Evolutionary conservation across 2,888 invertebrate genomes (phyloP), one percentile per base, ranked within the genome.

Genomic region (Scotopteryx bipunctaria): DNA sequence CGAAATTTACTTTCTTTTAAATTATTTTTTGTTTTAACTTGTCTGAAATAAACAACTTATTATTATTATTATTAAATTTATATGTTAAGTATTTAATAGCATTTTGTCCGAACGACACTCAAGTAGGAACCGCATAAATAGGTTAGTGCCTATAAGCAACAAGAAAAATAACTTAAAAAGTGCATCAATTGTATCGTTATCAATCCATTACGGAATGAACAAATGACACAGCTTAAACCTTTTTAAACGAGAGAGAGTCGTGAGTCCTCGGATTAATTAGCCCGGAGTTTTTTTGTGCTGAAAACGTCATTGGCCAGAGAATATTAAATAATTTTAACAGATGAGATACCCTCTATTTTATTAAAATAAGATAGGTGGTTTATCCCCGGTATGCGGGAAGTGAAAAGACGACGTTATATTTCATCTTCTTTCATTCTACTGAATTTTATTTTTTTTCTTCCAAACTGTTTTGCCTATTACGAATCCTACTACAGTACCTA

Each of bases 231-330:
- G 79, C 79, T 86, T 86, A 83, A 86, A 86, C 81, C 85, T 83
- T 87, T 89, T 88, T 84, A 88, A 83, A 76, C 71, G 76, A 65
- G 74, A 70, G 76, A 70, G 77, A 86, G 81, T 88, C 89, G 89
- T 89, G 89, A 87, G 82, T 77, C 78, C 73, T 77, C 80, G 79
- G 62, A 76, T 84, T 87, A 89, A 89, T 89, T 88, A 89, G 81
- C 83, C 63, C 59, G 44, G 65, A 69, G 75, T 75, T 77, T 78
- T n/a, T 81, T 81, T 81, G 82, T 78, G 71, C 65, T 64, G 73
- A 73, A 64, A 73, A 76, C 73, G 71, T 63, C 64, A 60, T 47
- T 50, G 33, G 33, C 6, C 70, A 67, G 55, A 73, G 71, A 73
- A 57, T 66, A 73, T 55, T n/a, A n/a, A 57, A 47, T 11, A 11